Conservation (phyloP, 2,888 invertebrate species). For the Nomada fucata region DNA sequence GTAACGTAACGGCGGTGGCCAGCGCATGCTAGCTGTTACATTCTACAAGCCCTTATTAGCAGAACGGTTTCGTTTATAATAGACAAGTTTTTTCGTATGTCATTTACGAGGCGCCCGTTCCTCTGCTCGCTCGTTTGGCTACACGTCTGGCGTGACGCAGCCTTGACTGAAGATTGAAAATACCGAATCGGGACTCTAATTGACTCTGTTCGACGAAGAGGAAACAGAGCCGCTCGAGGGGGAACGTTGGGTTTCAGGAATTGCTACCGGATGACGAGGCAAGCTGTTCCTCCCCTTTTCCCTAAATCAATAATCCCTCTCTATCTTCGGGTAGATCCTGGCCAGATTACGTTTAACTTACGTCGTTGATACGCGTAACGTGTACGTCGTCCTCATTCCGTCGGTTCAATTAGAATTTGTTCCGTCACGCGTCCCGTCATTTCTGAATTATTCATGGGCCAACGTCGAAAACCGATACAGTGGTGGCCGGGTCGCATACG, state of each 20-base stretch:
- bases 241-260: conserved; percentile 72
- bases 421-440: conserved; percentile 34
- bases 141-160: conserved; percentile 46
- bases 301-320: conserved; percentile 74
- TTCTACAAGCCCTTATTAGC: conserved; percentile 11
- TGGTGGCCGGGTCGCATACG: neutral
- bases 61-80: conserved; percentile 59
- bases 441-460: conserved; percentile 43
- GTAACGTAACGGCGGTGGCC: conserved; percentile 75
- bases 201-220: conserved; percentile 69
- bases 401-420: conserved; percentile 54
- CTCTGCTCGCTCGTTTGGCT: conserved; percentile 24
- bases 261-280: conserved; percentile 80
- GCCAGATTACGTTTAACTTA: conserved; percentile 59
- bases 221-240: conserved; percentile 62
- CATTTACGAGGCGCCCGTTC: conserved; percentile 19
- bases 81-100: conserved; percentile 47
- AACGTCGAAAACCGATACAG: conserved; percentile 39
- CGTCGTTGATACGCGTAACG: conserved; percentile 46
- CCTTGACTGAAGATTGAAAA: conserved; percentile 73
- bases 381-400: conserved; percentile 34
- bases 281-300: conserved; percentile 69
- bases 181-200: conserved; percentile 67
- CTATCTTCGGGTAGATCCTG: conserved; percentile 47
- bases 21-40: conserved; percentile 31